Evolutionary conservation across 92 coral and sea anemone species (phyloP).

Genomic region (Parazoanthus atlanticus): DNA sequence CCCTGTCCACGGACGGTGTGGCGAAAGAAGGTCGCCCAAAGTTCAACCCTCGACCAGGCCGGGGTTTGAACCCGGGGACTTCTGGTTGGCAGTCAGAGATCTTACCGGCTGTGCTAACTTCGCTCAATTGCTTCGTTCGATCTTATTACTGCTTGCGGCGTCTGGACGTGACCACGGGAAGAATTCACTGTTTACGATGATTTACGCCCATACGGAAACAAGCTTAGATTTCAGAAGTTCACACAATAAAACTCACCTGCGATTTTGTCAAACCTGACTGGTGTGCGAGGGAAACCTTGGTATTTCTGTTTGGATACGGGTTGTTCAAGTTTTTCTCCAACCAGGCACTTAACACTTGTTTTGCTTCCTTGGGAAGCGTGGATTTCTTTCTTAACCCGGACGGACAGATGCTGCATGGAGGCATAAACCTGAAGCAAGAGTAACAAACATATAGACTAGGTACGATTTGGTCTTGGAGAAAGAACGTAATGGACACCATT

Average conservation of each 20-base stretch:
- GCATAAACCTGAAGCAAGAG: slow-evolving; percentile 34
- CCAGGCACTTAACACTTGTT: slow-evolving; percentile 54
- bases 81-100: too few relatives aligned
- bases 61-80: too few relatives aligned
- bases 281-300: slow-evolving; percentile 50
- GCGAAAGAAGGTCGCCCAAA: too few relatives aligned
- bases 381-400: slow-evolving; percentile 50
- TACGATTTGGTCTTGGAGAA: background rate
- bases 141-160: too few relatives aligned
- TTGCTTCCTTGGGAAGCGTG: slow-evolving; percentile 54
- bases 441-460: too few relatives aligned
- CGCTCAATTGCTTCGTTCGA: too few relatives aligned
- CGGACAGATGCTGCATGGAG: slow-evolving; percentile 54
- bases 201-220: background rate
- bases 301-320: slow-evolving; percentile 61
- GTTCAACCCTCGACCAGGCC: too few relatives aligned
- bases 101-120: too few relatives aligned
- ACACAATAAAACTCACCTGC: slow-evolving; percentile 44
- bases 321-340: slow-evolving; percentile 37
- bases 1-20: too few relatives aligned
- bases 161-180: too few relatives aligned
- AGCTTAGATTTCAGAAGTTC: background rate
- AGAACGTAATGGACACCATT: background rate
- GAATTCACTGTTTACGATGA: background rate
- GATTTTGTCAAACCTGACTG: slow-evolving; percentile 50